Percentiles rank a stretch among this genome's conserved stretches.
These are phyloP conservation scores for Philaenus spumarius DNA, from an alignment of 1,140 invertebrate species.

Conservation along the genomic window DNA sequence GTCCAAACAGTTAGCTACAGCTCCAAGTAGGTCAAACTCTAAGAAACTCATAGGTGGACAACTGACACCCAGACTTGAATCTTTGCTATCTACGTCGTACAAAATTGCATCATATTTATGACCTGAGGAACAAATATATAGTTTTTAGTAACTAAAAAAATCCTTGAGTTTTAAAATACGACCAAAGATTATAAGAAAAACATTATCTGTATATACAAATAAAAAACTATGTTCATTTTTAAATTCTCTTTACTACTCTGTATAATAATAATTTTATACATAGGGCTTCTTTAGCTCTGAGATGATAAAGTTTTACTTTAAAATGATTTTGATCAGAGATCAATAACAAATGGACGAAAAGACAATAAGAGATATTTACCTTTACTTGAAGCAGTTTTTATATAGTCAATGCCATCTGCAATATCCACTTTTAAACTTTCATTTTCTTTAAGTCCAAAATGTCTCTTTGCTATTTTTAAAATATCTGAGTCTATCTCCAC, in stretches of 20 bases:
- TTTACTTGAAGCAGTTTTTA: conserved; percentile 48
- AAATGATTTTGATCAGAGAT: too few species aligned
- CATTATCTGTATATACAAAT: too few species aligned
- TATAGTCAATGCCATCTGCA: conserved; percentile 73
- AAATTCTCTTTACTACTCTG: too few species aligned
- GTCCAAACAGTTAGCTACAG: conserved; percentile 51
- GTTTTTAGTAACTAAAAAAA: too few species aligned
- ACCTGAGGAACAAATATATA: conserved; percentile 41
- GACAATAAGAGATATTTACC: conserved; percentile 41
- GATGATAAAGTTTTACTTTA: too few species aligned
- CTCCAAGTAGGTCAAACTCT: conserved; percentile 50
- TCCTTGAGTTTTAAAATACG: too few species aligned
- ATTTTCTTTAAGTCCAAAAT: conserved; percentile 71
- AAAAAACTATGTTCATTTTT: too few species aligned
- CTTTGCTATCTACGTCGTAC: conserved; percentile 89
- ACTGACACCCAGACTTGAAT: conserved; percentile 69
- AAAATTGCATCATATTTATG: conserved; percentile 65
- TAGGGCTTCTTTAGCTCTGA: too few species aligned
- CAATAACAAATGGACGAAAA: too few species aligned
- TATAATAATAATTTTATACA: too few species aligned
- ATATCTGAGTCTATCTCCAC: conserved; percentile 86
- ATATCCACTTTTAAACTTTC: conserved; percentile 67
- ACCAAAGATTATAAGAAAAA: too few species aligned
- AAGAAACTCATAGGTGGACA: conserved; percentile 83
- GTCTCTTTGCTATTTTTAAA: conserved; percentile 68